Conservation (phyloP, 23 tunicate genomes). For the Halocynthia roretzi region DNA sequence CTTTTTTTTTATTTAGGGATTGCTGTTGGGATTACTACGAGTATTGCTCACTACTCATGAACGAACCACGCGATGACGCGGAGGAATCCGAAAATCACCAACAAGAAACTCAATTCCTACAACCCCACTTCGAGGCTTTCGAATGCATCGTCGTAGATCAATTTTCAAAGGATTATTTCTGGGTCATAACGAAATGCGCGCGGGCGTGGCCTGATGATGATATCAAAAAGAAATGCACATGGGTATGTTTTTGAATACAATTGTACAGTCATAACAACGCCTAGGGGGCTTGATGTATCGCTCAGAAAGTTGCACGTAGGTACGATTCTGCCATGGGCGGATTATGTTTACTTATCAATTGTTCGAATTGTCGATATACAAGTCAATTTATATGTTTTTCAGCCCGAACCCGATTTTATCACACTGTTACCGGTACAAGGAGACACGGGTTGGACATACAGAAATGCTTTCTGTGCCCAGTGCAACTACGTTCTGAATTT, state of each 20-base stretch:
- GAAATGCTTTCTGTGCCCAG: conserved; percentile 80
- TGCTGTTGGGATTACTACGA: conserved; percentile 80
- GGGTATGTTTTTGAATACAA: conserved; percentile 10
- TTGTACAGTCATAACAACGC: background rate
- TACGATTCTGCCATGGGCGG: too few relatives aligned
- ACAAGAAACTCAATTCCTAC: background rate
- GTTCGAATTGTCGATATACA: too few relatives aligned
- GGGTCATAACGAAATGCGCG: conserved; percentile 68
- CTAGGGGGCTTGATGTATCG: background rate
- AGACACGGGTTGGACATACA: conserved; percentile 71
- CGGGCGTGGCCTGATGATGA: conserved; percentile 51
- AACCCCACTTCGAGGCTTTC: conserved; percentile 14
- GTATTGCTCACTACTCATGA: conserved; percentile 10
- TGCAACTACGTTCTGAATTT: conserved; percentile 58
- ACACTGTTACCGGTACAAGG: conserved; percentile 55
- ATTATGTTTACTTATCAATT: too few relatives aligned
- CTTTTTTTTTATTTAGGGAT: conserved; percentile 32
- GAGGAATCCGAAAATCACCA: background rate
- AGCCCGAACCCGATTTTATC: conserved; percentile 21
- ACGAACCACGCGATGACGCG: background rate
- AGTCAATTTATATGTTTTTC: background rate
- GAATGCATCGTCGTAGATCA: conserved; percentile 58
- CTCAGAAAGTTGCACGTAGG: background rate
- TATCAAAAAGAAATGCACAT: conserved; percentile 5
- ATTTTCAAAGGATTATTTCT: conserved; percentile 69